Base-by-base conservation (phyloP, 2,113 vertebrate genomes). In the Centropristis striata region DNA sequence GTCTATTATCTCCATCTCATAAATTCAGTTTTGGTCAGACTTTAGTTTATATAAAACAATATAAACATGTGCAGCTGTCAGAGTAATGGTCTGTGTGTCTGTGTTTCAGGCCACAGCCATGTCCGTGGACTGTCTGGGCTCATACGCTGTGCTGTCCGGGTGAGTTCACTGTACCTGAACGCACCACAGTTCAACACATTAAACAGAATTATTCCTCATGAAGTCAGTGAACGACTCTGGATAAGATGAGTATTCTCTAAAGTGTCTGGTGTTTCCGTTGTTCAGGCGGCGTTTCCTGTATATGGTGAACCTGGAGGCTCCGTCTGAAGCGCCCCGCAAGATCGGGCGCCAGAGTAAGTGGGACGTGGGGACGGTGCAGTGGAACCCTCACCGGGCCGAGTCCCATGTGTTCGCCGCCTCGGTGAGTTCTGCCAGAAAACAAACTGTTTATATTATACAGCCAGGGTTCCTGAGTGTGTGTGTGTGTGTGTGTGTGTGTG, bases 341-440 rank as follows among this genome's bases (percentile, higher is more conserved):
- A 99, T 99, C 23, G 94, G 96, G 8, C 96, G 98, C 0, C 98
- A 99, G 92, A 99, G 98, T 92, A 99, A 99, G 69, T 99, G 98
- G 98, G 98, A 99, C 81, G 97, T 99, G 0, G 98, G 98, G 21
- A 96, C 98, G 0, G 98, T 99, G 70, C 98, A 98, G 94, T 99
- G 98, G 98, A 99, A 99, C 61, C 98, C 97, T 0, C 98, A 99
- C 0, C 95, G 95, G 65, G 93, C 95, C 5, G 96, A 95, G 0
- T 94, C 96, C 0, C 96, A 98, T 83, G 93, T 98, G 51, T 99
- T 99, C 20, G 98, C 98, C 18, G 98, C 98, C 58, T 99, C 98
- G 0, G 98, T 99, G 78, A 87, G 94, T 83, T 42, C 47, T 16
- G 41, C 41, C 11, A 11, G 7, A 39, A 39, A 39, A 42, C 9